A percentile compares a stretch with the other conserved stretches of the same genome.
phyloP scores from a whole-genome alignment of 92 coral and sea anemone genomes.

The Actinostola sp. region DNA sequence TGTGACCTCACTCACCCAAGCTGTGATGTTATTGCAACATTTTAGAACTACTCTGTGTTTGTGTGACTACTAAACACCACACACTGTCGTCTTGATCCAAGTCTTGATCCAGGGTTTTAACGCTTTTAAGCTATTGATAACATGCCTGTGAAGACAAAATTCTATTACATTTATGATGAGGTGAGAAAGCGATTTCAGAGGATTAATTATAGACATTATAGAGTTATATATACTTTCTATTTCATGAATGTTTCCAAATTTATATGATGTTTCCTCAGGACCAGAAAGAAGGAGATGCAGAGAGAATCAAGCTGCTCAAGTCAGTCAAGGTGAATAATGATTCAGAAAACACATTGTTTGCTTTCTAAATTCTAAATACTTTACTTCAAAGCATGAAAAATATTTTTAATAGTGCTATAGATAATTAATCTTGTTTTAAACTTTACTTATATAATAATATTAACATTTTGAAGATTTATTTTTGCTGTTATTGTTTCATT shows the following conservation, averaged over 20 bases:
- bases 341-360: constrained; percentile 3
- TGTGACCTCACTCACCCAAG: too few relatives aligned
- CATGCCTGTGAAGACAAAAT: constrained; percentile 27
- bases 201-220: background rate
- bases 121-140: background rate
- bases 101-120: background rate
- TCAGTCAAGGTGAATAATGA: constrained; percentile 99
- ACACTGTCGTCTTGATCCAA: too few relatives aligned
- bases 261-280: constrained; percentile 38
- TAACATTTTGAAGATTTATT: too few relatives aligned
- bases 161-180: constrained; percentile 42
- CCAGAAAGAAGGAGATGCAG: constrained; percentile 91
- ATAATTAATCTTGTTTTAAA: too few relatives aligned
- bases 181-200: background rate
- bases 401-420: too few relatives aligned
- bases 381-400: too few relatives aligned
- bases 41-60: too few relatives aligned
- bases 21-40: background rate
- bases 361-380: too few relatives aligned
- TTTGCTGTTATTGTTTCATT: too few relatives aligned
- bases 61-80: too few relatives aligned
- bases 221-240: background rate
- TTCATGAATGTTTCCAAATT: background rate
- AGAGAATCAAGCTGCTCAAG: constrained; percentile 84
- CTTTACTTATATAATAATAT: too few relatives aligned